Evolutionary conservation across 2,888 invertebrate species (phyloP), one percentile per base, ranked within the genome.

Genomic region (Dimorphilus gyrociliatus): DNA sequence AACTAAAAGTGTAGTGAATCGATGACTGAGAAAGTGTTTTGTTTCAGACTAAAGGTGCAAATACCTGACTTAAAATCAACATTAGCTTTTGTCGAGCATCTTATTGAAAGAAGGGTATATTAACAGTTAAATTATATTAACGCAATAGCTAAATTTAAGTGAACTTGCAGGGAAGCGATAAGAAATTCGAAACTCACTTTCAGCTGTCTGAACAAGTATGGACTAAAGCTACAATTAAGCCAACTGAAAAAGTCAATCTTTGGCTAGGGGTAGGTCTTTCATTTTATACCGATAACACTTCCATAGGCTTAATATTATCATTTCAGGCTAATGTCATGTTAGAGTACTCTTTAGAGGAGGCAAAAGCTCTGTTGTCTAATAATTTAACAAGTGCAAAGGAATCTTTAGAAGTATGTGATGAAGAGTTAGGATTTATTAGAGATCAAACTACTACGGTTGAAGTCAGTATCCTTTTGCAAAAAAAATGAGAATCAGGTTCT

Each of bases 391-490:
- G 80, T 28, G 88, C 90, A 8, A 76, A 76, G 46, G 76, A 75
- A 51, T 81, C 81, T 63, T 68, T 88, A 36, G 71, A 71, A 36
- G 78, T 77, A 61, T 77, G 90, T 23, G 84, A 86, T 49, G 77
- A 82, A 54, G 90, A 92, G 67, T 71, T 92, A 46, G 85, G 88
- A 63, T 92, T 86, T 63, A 68, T 92, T 33, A 74, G 90, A 53
- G 92, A 94, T 69, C 94, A 94, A 65, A 80, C 84, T 53, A 97
- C 94, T 12, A 94, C 90, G 14, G 84, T 86, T 26, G 94, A 97
- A 74, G 94, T 94, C 16, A 94, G 63, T 63, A 63, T 63, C 63
- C 62, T 64, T 59, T 39, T 10, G 10, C 19, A 4, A 21, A 10
- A n/a, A n/a, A 21, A 21, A 21, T n/a, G n/a, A 10, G 8, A n/a